Conservation (phyloP, 2,797 vertebrate species). For the Catostomus latipinnis region DNA sequence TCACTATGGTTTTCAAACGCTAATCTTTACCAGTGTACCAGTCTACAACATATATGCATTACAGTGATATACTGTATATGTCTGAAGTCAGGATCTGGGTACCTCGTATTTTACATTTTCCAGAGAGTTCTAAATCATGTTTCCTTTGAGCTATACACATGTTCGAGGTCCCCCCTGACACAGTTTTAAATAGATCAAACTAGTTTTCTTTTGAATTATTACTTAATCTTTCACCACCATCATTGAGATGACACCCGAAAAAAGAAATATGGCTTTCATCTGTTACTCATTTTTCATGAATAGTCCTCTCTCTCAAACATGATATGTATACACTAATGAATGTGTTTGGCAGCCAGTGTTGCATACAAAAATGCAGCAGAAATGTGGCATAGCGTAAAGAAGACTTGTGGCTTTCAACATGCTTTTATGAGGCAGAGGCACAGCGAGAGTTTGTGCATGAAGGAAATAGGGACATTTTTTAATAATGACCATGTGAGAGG, state of each 20-base stretch:
- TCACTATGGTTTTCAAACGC: not conserved
- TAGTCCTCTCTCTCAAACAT: not conserved
- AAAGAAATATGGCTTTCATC: slow-evolving; percentile 11
- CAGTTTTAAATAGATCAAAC: slow-evolving; percentile 23
- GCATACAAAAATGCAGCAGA: slow-evolving; percentile 52
- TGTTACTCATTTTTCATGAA: not conserved
- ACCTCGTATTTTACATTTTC: slow-evolving; percentile 26
- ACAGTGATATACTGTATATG: not conserved
- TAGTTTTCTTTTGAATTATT: slow-evolving; percentile 15
- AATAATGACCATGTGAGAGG: slow-evolving; percentile 32
- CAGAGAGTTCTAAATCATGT: slow-evolving; percentile 37
- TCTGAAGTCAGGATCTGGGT: not conserved
- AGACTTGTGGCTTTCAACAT: slow-evolving; percentile 48
- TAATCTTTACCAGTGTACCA: not conserved
- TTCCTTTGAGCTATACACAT: slow-evolving; percentile 26
- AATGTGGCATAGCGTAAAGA: slow-evolving; percentile 37
- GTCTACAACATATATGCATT: not conserved
- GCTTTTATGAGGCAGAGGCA: slow-evolving; percentile 41
- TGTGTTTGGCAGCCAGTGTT: slow-evolving; percentile 23
- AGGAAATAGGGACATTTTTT: slow-evolving; percentile 31
- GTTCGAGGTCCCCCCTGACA: slow-evolving; percentile 27
- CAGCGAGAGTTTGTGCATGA: slow-evolving; percentile 33
- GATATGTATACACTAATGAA: slow-evolving; percentile 20
- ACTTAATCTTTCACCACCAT: not conserved
- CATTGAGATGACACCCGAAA: slow-evolving; percentile 1